Percentiles rank a stretch among this genome's conserved stretches.
phyloP scores from a whole-genome alignment of 2,113 vertebrate genomes.

The Gallinago media region DNA sequence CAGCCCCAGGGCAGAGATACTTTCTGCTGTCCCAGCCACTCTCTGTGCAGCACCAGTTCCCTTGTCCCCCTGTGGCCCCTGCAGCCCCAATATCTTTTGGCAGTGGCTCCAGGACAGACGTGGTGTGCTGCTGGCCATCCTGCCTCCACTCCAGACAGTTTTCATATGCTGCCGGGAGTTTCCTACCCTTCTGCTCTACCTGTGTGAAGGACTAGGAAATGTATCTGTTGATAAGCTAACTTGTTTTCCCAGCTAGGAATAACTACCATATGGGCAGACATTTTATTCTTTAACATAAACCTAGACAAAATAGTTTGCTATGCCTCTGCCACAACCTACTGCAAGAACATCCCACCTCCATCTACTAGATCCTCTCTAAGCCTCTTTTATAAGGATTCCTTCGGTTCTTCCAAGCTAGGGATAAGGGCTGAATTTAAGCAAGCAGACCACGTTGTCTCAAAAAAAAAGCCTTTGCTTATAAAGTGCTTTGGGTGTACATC shows the following conservation, averaged over 20 bases:
- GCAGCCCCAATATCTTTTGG: not conserved
- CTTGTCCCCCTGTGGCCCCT: rapidly evolving
- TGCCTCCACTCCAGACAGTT: not conserved
- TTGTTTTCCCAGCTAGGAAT: not conserved
- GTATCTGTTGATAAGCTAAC: not conserved
- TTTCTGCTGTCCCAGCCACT: not conserved
- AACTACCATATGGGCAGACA: not conserved
- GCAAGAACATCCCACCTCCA: not conserved
- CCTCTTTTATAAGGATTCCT: not conserved
- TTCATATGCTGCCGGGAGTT: not conserved
- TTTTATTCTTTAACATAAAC: not conserved
- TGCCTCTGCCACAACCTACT: not conserved
- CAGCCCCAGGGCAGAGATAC: not conserved
- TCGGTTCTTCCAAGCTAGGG: not conserved
- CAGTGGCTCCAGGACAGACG: not conserved
- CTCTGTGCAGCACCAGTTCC: not conserved
- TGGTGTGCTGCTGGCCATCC: not conserved
- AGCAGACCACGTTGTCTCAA: not conserved
- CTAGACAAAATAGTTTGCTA: not conserved
- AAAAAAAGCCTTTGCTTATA: not conserved
- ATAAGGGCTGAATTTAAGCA: not conserved
- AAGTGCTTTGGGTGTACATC: not conserved
- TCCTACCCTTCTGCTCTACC: not conserved
- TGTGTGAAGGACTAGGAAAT: not conserved
- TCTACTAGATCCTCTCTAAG: not conserved